Conservation (phyloP, 2,113 vertebrate genomes). For the Uria aalge region DNA sequence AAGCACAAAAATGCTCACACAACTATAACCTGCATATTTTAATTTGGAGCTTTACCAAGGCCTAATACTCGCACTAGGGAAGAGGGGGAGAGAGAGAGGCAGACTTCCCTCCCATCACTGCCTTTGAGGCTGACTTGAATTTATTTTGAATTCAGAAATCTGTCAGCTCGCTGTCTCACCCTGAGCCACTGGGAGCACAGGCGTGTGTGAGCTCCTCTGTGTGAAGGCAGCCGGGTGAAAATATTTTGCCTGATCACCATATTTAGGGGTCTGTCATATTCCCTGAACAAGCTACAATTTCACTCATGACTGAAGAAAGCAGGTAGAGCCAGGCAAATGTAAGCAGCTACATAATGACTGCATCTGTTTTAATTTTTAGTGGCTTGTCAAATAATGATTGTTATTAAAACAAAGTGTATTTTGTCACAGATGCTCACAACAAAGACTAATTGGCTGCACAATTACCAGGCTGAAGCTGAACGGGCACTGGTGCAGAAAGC, state of each 20-base stretch:
- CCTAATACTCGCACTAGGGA: not conserved
- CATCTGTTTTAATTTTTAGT: slow-evolving; percentile 58
- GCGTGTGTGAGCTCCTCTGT: not conserved
- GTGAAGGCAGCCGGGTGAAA: slow-evolving; percentile 30
- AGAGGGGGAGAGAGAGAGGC: not conserved
- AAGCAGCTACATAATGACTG: slow-evolving; percentile 28
- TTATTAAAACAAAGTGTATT: slow-evolving; percentile 54
- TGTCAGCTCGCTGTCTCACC: slow-evolving; percentile 2
- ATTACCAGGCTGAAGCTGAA: slow-evolving; percentile 7
- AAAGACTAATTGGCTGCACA: slow-evolving; percentile 45
- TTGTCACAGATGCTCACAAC: slow-evolving; percentile 30
- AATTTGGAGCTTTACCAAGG: not conserved
- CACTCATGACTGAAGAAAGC: slow-evolving; percentile 47
- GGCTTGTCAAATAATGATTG: slow-evolving; percentile 45
- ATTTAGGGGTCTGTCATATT: slow-evolving; percentile 36
- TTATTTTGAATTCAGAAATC: slow-evolving; percentile 34
- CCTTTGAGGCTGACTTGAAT: not conserved
- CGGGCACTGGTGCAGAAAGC: not conserved
- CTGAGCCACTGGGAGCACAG: slow-evolving; percentile 15
- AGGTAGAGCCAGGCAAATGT: not conserved
- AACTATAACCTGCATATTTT: not conserved
- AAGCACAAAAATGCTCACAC: not conserved
- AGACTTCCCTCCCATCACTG: not conserved
- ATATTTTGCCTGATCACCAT: slow-evolving; percentile 51
- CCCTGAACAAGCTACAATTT: slow-evolving; percentile 58